phyloP scores from a whole-genome alignment of 2,888 invertebrate species.

The Agrochola circellaris region DNA sequence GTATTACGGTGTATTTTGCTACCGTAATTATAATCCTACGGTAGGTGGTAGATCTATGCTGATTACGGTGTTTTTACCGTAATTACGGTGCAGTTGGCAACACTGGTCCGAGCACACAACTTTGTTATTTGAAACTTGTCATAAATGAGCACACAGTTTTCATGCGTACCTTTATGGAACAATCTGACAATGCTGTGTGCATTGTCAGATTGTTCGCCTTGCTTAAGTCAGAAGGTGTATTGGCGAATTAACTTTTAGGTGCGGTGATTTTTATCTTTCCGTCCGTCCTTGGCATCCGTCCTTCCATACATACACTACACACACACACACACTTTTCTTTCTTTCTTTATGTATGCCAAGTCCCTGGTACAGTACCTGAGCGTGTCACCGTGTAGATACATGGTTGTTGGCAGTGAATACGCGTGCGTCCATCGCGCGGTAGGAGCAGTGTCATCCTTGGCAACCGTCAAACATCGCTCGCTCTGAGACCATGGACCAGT shows the following conservation, averaged over 20 bases:
- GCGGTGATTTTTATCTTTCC: not conserved
- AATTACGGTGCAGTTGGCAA: slow-evolving; percentile 1
- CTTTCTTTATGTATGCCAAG: not conserved
- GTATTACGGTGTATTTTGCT: slow-evolving; percentile 9
- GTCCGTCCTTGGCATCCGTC: no score
- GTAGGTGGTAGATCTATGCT: not conserved
- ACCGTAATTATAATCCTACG: slow-evolving; percentile 8
- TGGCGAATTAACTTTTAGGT: not conserved
- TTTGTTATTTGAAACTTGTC: not conserved
- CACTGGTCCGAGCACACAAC: no score
- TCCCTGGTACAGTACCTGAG: not conserved
- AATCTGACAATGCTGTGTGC: not conserved
- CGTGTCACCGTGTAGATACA: not conserved
- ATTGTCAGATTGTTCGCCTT: not conserved
- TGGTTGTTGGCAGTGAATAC: not conserved
- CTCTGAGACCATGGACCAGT: not conserved
- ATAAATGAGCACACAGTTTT: not conserved
- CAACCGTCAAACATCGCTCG: not conserved
- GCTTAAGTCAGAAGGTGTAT: not conserved
- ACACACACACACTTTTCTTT: no score
- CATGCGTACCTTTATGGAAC: not conserved
- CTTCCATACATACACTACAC: no score
- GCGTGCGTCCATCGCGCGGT: no score
- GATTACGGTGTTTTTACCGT: slow-evolving; percentile 4
- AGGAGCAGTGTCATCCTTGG: not conserved